Percentiles rank a stretch among this genome's conserved stretches.
Conservation (phyloP, 2,888 invertebrate genomes). For the Nomada fabriciana region DNA sequence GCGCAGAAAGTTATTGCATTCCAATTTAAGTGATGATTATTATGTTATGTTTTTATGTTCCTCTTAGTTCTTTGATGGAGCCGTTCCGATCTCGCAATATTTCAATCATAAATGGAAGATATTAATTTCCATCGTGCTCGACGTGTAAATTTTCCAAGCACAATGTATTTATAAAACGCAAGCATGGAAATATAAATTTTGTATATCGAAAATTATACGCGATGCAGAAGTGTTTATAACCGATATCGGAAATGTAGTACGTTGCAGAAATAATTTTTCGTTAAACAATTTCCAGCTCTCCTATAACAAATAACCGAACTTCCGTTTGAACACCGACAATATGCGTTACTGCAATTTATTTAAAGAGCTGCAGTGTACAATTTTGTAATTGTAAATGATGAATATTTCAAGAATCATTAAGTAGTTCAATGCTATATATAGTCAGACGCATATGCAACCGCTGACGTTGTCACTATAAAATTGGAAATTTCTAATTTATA, state of each 20-base stretch:
- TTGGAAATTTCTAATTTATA: too few relatives aligned
- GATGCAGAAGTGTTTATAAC: neutral
- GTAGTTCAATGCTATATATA: too few relatives aligned
- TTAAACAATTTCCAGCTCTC: neutral
- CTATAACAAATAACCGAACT: neutral
- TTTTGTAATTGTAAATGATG: too few relatives aligned
- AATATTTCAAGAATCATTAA: too few relatives aligned
- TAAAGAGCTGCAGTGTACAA: too few relatives aligned
- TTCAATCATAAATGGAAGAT: neutral
- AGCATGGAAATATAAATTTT: constrained; percentile 9
- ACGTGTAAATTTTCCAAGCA: neutral
- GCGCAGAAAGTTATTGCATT: constrained; percentile 27
- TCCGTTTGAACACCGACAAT: too few relatives aligned
- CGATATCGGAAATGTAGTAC: neutral
- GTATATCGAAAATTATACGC: neutral
- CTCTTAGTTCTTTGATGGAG: too few relatives aligned
- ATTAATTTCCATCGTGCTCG: neutral
- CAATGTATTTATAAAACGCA: neutral
- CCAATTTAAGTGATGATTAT: neutral
- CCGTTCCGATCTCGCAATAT: neutral
- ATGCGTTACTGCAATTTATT: too few relatives aligned
- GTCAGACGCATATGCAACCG: too few relatives aligned
- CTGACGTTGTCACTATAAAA: too few relatives aligned
- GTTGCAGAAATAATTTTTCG: neutral
- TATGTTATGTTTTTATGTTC: neutral